Percentiles rank a stretch among this genome's conserved stretches.
Conservation (phyloP, 2,888 invertebrate species). For the Dicycla oo region DNA sequence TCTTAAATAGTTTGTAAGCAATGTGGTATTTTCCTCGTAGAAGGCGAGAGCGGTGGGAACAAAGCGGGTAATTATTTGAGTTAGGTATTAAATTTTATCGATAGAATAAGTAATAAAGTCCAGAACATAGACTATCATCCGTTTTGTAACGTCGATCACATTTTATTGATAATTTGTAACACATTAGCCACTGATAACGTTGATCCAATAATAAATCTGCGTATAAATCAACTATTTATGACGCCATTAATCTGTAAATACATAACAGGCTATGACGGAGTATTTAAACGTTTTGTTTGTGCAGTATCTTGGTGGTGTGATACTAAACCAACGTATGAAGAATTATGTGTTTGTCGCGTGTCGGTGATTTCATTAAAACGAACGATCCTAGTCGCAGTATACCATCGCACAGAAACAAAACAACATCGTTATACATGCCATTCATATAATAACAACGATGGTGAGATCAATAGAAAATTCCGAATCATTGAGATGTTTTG, state of each 20-base stretch:
- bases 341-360: constrained; percentile 46
- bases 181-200: constrained; percentile 50
- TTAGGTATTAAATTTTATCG: constrained; percentile 39
- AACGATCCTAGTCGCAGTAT: constrained; percentile 33
- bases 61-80: constrained; percentile 17
- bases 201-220: constrained; percentile 65
- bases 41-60: constrained; percentile 7
- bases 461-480: constrained; percentile 62
- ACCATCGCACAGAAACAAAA: constrained; percentile 54
- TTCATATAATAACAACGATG: constrained; percentile 54
- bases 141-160: constrained; percentile 31
- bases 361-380: constrained; percentile 49
- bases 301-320: constrained; percentile 46
- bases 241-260: constrained; percentile 58
- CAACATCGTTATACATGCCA: constrained; percentile 53
- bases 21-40: constrained; percentile 14
- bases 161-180: constrained; percentile 40
- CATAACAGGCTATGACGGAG: constrained; percentile 47
- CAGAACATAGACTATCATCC: constrained; percentile 12
- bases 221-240: constrained; percentile 66
- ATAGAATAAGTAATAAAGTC: constrained; percentile 13
- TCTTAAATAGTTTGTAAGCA: constrained; percentile 25
- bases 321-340: constrained; percentile 46
- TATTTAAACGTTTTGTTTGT: constrained; percentile 57
- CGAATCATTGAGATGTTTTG: constrained; percentile 58